A percentile compares a stretch with the other conserved stretches of the same genome.
phyloP scores from a whole-genome alignment of 2,797 vertebrate genomes.

The Amblyopsis hoosieri region DNA sequence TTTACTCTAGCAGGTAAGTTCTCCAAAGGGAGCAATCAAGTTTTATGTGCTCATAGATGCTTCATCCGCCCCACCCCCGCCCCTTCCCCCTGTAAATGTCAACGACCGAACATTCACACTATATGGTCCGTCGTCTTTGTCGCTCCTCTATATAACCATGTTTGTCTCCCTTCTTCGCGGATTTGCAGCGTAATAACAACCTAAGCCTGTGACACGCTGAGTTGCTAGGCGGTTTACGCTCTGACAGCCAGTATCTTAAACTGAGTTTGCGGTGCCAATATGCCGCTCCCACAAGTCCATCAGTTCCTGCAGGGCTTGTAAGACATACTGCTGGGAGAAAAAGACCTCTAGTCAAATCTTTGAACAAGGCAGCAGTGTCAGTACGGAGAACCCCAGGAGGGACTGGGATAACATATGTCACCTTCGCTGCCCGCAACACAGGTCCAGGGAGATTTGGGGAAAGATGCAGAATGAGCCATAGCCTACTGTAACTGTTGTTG shows the following conservation, averaged over 20 bases:
- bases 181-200: conserved; percentile 66
- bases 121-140: conserved; percentile 60
- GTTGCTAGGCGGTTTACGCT: conserved; percentile 36
- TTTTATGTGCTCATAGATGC: conserved; percentile 80
- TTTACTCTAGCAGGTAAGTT: conserved; percentile 76
- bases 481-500: conserved; percentile 3
- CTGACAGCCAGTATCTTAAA: conserved; percentile 57
- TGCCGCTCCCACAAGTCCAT: conserved; percentile 47
- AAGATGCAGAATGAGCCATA: conserved; percentile 21
- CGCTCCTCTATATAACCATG: conserved; percentile 40
- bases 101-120: conserved; percentile 72
- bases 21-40: conserved; percentile 77
- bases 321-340: conserved; percentile 42
- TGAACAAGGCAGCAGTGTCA: conserved; percentile 28
- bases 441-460: conserved; percentile 24
- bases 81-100: conserved; percentile 69
- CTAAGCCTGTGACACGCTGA: conserved; percentile 45
- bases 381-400: conserved; percentile 29
- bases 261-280: conserved; percentile 65
- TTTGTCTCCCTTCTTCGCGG: conserved; percentile 48
- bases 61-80: conserved; percentile 47
- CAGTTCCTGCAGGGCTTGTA: conserved; percentile 52
- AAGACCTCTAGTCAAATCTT: conserved; percentile 43
- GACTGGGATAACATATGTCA: conserved; percentile 8
- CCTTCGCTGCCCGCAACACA: conserved; percentile 7